Conservation (phyloP, 2,888 invertebrate genomes). For the Idaea aversata region DNA sequence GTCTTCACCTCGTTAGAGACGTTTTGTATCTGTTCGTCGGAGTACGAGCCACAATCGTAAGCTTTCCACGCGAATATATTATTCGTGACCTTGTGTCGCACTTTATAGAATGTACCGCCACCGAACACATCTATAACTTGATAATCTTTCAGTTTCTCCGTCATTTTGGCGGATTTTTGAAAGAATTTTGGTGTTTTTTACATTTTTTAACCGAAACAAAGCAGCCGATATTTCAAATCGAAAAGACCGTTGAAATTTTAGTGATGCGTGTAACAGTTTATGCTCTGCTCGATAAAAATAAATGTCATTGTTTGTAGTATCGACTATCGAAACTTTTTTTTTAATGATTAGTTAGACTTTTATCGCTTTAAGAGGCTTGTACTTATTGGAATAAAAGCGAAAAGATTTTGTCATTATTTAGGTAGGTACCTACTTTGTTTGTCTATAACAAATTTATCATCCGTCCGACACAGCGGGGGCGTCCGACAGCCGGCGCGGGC, state of each 20-base stretch:
- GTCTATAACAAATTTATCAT: no score
- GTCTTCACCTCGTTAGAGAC: constrained; percentile 68
- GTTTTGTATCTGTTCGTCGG: constrained; percentile 67
- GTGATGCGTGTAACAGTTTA: constrained; percentile 42
- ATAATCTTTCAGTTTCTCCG: constrained; percentile 71
- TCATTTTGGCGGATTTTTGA: constrained; percentile 44
- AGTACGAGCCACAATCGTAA: constrained; percentile 66
- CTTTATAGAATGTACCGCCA: constrained; percentile 75
- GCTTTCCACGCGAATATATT: constrained; percentile 77
- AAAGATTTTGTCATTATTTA: no score
- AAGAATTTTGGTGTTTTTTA: constrained; percentile 40
- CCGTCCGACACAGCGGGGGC: no score
- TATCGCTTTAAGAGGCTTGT: no score
- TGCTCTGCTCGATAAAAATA: constrained; percentile 10
- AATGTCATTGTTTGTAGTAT: no score
- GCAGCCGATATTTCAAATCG: constrained; percentile 61
- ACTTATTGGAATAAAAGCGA: no score
- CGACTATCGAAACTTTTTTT: constrained; percentile 23
- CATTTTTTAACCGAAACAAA: constrained; percentile 73
- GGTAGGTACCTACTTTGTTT: no score
- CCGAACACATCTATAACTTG: constrained; percentile 75
- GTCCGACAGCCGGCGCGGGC: no score
- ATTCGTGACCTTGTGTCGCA: constrained; percentile 76
- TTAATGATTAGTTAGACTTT: no score
- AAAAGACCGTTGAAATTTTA: constrained; percentile 55